These are phyloP conservation scores for Colostygia pectinataria DNA, from an alignment of 2,888 invertebrate species.

Conservation along the genomic window DNA sequence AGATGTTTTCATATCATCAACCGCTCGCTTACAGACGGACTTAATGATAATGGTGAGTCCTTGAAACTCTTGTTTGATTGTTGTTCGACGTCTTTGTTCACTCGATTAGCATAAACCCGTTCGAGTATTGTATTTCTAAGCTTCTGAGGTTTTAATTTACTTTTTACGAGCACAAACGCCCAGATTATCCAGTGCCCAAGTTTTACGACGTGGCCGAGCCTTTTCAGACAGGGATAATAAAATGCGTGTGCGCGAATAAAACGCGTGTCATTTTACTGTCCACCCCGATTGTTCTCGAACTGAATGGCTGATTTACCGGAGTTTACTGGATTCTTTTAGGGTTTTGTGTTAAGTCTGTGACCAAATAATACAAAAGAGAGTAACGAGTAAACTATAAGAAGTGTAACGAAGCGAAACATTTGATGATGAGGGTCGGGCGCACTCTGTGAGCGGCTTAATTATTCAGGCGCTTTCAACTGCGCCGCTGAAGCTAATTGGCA, in stretches of 20 bases:
- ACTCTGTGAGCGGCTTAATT: slow-evolving; percentile 57
- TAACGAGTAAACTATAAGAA: slow-evolving; percentile 57
- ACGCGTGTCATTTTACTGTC: slow-evolving; percentile 11
- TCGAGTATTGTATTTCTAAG: slow-evolving; percentile 20
- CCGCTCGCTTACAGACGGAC: slow-evolving; percentile 65
- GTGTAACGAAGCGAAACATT: slow-evolving; percentile 61
- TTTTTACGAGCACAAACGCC: slow-evolving; percentile 16
- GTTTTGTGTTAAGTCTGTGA: slow-evolving; percentile 24
- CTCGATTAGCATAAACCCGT: slow-evolving; percentile 28
- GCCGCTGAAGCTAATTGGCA: slow-evolving; percentile 63
- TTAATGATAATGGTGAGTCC: slow-evolving; percentile 71
- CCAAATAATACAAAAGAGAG: slow-evolving; percentile 41
- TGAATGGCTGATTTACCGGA: slow-evolving; percentile 14
- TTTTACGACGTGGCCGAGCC: slow-evolving; percentile 6
- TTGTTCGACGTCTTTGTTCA: slow-evolving; percentile 13
- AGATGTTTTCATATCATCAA: slow-evolving; percentile 61
- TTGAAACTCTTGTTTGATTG: slow-evolving; percentile 17
- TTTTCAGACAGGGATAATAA: slow-evolving; percentile 16
- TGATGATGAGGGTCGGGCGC: slow-evolving; percentile 62
- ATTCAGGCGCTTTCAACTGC: slow-evolving; percentile 69
- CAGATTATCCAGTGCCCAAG: slow-evolving; percentile 10
- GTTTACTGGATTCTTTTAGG: slow-evolving; percentile 13
- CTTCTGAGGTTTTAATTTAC: slow-evolving; percentile 22
- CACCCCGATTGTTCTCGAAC: slow-evolving; percentile 23
- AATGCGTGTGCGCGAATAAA: slow-evolving; percentile 17